phyloP scores from a whole-genome alignment of 1,140 invertebrate species.

The Bombus huntii region DNA sequence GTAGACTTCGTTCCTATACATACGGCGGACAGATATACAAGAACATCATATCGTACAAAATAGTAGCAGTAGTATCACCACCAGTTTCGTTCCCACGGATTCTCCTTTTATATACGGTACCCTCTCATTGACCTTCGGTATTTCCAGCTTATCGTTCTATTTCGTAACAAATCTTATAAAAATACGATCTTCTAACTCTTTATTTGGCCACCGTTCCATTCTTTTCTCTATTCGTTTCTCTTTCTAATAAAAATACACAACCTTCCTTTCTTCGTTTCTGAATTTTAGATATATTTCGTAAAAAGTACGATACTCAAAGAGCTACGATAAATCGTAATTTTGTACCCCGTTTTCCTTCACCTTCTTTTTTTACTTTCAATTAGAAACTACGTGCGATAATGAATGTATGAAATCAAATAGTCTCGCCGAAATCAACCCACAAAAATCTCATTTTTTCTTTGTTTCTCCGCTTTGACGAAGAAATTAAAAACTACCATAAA shows the following conservation, averaged over 20 bases:
- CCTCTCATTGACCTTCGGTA: neutral
- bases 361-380: too few relatives aligned
- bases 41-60: conserved; percentile 79
- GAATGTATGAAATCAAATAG: too few relatives aligned
- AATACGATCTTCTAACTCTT: conserved; percentile 34
- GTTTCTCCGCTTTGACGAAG: too few relatives aligned
- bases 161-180: conserved; percentile 25
- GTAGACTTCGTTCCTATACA: conserved; percentile 62
- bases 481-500: too few relatives aligned
- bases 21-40: conserved; percentile 76
- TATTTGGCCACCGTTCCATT: conserved; percentile 10
- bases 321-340: too few relatives aligned
- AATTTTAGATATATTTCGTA: neutral
- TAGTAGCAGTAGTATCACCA: conserved; percentile 74
- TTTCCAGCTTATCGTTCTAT: neutral
- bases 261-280: neutral
- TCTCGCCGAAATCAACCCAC: too few relatives aligned
- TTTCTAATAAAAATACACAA: neutral
- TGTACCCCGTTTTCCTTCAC: too few relatives aligned
- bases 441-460: too few relatives aligned
- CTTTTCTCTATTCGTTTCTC: too few relatives aligned
- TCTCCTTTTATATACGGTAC: conserved; percentile 48
- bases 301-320: too few relatives aligned
- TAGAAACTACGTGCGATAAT: too few relatives aligned
- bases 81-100: conserved; percentile 63